Evolutionary conservation across 2,113 vertebrate species (phyloP).

Genomic region (Gallinago jamesoni): DNA sequence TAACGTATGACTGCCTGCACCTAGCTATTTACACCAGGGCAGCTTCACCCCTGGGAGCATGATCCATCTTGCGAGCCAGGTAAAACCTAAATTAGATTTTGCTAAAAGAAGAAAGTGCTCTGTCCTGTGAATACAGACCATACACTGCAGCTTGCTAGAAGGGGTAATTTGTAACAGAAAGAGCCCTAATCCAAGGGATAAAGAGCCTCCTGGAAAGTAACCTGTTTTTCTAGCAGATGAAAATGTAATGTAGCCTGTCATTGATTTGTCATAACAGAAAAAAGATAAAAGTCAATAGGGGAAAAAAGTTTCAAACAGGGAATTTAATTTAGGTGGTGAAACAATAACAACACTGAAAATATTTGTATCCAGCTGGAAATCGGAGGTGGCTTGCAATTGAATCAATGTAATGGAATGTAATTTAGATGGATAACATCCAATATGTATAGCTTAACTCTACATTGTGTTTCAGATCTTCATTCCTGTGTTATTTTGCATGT

Average conservation of each 20-base stretch:
- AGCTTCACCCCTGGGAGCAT: not conserved
- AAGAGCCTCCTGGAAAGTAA: not conserved
- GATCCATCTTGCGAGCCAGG: not conserved
- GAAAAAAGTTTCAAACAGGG: not conserved
- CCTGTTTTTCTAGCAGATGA: not conserved
- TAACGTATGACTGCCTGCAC: not conserved
- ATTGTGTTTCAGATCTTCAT: not conserved
- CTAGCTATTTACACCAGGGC: not conserved
- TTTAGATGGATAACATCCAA: not conserved
- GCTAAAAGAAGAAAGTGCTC: not conserved
- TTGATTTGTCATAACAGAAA: constrained; percentile 5
- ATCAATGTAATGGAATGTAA: constrained; percentile 14
- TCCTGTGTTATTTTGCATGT: not conserved
- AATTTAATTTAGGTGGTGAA: constrained; percentile 36
- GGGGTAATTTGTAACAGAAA: not conserved
- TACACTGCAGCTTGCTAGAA: not conserved
- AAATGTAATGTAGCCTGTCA: constrained; percentile 10
- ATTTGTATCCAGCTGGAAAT: constrained; percentile 49
- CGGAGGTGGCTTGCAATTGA: not conserved
- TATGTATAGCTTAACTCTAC: not conserved
- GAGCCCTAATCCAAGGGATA: not conserved
- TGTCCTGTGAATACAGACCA: not conserved
- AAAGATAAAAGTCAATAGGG: not conserved
- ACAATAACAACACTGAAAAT: constrained; percentile 28
- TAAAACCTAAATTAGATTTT: not conserved